Evolutionary conservation across 1,140 invertebrate genomes (phyloP).

Genomic region (Drosophila albomicans): DNA sequence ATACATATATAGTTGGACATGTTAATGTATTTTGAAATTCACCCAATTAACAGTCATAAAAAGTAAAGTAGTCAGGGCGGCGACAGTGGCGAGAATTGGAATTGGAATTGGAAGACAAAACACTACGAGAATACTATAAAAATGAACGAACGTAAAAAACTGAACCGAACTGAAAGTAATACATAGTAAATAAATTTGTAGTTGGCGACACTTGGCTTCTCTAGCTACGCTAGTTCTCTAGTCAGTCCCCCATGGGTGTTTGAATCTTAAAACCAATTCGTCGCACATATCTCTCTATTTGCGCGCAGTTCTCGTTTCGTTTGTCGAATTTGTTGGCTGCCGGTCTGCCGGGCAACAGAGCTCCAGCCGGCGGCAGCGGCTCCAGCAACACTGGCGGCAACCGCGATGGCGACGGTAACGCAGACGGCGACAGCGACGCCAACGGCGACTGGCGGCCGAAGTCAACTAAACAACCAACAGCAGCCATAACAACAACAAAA

Average conservation of each 20-base stretch:
- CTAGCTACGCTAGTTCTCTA: too few relatives aligned
- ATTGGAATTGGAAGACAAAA: conserved; percentile 40
- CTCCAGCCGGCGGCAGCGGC: conserved; percentile 52
- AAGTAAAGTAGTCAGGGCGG: conserved; percentile 13
- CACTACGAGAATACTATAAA: conserved; percentile 47
- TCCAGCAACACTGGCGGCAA: conserved; percentile 19
- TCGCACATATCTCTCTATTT: conserved; percentile 43
- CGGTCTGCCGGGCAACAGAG: conserved; percentile 41
- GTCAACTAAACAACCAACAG: conserved; percentile 64
- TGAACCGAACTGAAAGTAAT: conserved; percentile 31
- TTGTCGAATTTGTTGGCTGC: conserved; percentile 73
- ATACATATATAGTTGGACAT: not conserved
- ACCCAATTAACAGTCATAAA: conserved; percentile 12
- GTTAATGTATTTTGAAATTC: conserved; percentile 20
- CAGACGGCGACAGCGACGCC: conserved; percentile 55
- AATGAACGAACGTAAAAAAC: conserved; percentile 56
- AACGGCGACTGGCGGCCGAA: conserved; percentile 75
- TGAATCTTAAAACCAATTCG: conserved; percentile 71
- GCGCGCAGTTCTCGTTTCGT: conserved; percentile 67
- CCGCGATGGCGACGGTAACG: conserved; percentile 43
- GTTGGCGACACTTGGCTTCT: conserved; percentile 77
- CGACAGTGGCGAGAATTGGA: not conserved
- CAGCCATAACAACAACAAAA: conserved; percentile 48
- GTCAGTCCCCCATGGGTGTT: conserved; percentile 69
- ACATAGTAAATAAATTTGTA: conserved; percentile 71